Evolutionary conservation across 2,797 vertebrate species (phyloP), one percentile per base, ranked within the genome.

Genomic region (Tragelaphus eurycerus): DNA sequence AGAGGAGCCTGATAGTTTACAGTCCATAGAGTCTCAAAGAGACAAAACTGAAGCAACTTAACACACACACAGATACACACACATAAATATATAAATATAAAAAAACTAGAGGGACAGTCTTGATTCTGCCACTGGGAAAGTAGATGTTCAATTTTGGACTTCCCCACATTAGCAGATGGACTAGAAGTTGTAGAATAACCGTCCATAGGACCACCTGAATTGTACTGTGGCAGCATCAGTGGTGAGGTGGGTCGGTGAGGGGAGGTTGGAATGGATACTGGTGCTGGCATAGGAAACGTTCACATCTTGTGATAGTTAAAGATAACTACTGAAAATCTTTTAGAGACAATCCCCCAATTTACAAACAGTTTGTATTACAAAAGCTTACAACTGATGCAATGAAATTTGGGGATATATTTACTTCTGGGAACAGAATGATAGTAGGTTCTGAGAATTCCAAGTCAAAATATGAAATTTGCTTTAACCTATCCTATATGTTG

Each of bases 251-350:
- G 38, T 19, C 2, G 0, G 3, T 7, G 10, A 12, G 12, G 1
- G 3, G 10, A 10, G 46, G 21, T 3, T 84, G 19, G 29, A 21
- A 14, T 23, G 13, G 17, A 31, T 27, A 27, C 54, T 31, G 11
- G 29, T 38, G 25, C n/a, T 34, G 7, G 4, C 14, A 29, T 25
- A 46, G 43, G 50, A 76, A 85, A 83, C 78, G 10, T 48, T 96
- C 76, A 84, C 54, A 31, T 83, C n/a, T 23, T 93, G 31, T 83
- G 27, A 67, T 90, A 82, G 57, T 97, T 94, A 91, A 93, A 76
- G 9, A 78, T 67, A 84, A 89, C 25, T 71, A 54, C 60, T 79
- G 83, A 67, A 86, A 95, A 12, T 21, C 21, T 54, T 89, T 94
- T 74, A 43, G 57, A 95, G 29, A 92, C 11, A 48, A 34, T 48